Conservation (phyloP, 1,140 invertebrate species). For the Acyrthosiphon pisum region DNA sequence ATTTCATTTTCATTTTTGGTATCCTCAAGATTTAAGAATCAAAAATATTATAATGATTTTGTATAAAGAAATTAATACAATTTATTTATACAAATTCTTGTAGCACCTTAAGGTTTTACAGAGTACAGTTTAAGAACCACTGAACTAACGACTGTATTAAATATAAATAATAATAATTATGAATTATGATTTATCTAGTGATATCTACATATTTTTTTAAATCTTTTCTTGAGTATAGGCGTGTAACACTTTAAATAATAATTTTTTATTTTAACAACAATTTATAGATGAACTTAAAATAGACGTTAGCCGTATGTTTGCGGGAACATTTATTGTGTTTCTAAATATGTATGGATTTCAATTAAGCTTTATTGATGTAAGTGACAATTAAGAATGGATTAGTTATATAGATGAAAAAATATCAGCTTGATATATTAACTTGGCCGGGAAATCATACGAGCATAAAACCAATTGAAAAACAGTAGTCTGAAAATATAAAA, state of each 20-base stretch:
- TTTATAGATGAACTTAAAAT: constrained; percentile 67
- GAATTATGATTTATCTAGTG: neutral
- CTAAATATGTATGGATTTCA: constrained; percentile 83
- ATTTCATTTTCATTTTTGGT: no score
- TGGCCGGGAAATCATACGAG: constrained; percentile 65
- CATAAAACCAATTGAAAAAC: constrained; percentile 9
- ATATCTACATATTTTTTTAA: neutral
- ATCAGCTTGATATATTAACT: constrained; percentile 66
- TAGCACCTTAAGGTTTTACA: no score
- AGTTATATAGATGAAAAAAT: constrained; percentile 69
- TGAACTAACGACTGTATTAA: no score
- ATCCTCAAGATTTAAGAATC: no score
- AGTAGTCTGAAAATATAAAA: constrained; percentile 12
- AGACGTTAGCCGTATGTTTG: constrained; percentile 71
- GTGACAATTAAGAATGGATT: constrained; percentile 65
- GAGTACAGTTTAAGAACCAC: no score
- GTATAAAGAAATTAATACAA: no score
- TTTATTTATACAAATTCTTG: no score
- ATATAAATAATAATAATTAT: neutral
- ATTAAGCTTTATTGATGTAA: constrained; percentile 73
- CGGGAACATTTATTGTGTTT: constrained; percentile 79
- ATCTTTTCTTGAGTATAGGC: neutral
- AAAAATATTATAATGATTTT: no score
- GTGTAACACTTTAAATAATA: neutral
- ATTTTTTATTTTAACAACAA: constrained; percentile 34